Evolutionary conservation across 2,797 vertebrate species (phyloP).

Genomic region (Aplochiton taeniatus): DNA sequence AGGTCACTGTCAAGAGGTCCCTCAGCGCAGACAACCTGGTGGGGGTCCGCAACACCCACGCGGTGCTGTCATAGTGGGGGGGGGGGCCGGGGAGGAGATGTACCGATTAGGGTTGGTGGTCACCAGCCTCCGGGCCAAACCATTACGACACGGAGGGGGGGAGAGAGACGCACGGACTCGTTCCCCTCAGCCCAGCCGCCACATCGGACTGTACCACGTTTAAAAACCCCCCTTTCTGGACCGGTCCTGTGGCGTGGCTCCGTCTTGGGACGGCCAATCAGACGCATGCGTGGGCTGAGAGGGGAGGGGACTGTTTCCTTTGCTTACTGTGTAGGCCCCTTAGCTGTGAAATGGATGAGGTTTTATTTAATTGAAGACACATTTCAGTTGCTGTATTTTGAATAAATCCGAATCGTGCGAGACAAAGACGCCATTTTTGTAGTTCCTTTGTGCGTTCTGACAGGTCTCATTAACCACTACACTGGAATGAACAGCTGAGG

Average conservation of each 20-base stretch:
- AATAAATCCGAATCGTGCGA: constrained; percentile 82
- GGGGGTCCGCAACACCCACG: constrained; percentile 86
- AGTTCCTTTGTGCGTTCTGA: not conserved
- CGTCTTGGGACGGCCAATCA: constrained; percentile 48
- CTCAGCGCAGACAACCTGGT: constrained; percentile 94
- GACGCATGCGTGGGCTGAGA: constrained; percentile 38
- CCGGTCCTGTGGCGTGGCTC: constrained; percentile 71
- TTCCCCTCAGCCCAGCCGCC: not conserved
- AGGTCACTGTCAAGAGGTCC: constrained; percentile 86
- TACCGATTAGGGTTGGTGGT: not conserved
- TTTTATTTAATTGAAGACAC: constrained; percentile 88
- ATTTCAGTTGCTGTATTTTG: constrained; percentile 84
- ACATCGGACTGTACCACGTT: not conserved
- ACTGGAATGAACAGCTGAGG: too few species aligned
- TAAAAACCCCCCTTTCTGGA: constrained; percentile 36
- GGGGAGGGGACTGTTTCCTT: constrained; percentile 58
- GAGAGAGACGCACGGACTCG: not conserved
- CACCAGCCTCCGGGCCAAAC: too few species aligned
- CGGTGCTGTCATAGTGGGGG: constrained; percentile 86
- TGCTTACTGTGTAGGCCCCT: constrained; percentile 97
- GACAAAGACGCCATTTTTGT: constrained; percentile 4
- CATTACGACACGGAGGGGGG: not conserved
- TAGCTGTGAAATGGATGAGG: constrained; percentile 89
- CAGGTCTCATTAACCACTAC: not conserved
- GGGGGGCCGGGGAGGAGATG: not conserved